Evolutionary conservation across 2,888 invertebrate species (phyloP), one percentile per base, ranked within the genome.

Genomic region (Acronicta leporina): DNA sequence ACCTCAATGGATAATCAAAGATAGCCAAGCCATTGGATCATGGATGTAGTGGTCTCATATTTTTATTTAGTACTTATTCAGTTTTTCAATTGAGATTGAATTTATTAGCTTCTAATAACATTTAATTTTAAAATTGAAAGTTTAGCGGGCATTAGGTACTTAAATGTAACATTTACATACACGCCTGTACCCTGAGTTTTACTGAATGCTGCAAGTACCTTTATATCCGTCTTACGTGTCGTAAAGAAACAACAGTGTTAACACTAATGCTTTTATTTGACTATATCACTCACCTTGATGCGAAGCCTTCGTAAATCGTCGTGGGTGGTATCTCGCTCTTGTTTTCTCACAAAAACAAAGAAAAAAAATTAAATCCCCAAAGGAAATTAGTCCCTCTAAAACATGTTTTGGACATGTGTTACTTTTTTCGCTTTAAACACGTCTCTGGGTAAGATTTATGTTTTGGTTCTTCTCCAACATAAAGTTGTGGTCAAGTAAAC

Each of bases 361-460:
- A 89, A 89, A 67, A 89, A 63, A 91, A 85, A 83, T 84, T 82
- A 82, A 77, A 90, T 87, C 87, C 87, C 85, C 76, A 87, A 91
- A 91, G 89, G 89, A 93, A 94, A 94, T 94, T 94, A 94, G 94
- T 90, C 91, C 88, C 90, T 92, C 92, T 93, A 92, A 91, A 92
- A 93, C 93, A 92, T 83, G 87, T 78, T 78, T 87, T 85, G 87
- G 91, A 93, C 93, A 94, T 90, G 91, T 94, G 94, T 94, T 94
- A 92, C 92, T 91, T 93, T 93, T 94, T 94, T 94, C 92, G 91
- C 92, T 92, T 91, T 90, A 87, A 89, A 91, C 86, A 86, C 85
- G 90, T 90, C 90, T 85, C 87, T 74, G 75, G 76, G 73, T 78
- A 89, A 93, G 92, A 94, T 94, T 94, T 94, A 94, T 92, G 87